These are phyloP conservation scores for Dermochelys coriacea DNA, from an alignment of 2,797 vertebrate genomes.

Conservation along the genomic window DNA sequence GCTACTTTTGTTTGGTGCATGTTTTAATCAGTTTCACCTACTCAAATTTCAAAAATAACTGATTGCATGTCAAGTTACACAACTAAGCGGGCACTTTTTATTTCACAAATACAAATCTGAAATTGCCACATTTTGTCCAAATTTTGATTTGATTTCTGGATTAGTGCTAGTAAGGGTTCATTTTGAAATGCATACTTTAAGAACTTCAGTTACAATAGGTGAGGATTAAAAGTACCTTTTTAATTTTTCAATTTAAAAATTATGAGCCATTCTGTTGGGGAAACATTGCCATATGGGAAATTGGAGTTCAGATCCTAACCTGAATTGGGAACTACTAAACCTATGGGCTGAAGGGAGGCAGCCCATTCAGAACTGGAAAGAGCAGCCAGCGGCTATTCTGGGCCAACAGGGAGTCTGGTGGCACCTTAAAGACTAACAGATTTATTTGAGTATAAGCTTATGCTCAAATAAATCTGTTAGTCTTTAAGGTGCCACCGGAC, in stretches of 20 bases:
- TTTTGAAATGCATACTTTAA: neutral
- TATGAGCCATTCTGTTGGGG: neutral
- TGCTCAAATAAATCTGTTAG: no score
- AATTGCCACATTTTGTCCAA: neutral
- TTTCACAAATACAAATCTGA: neutral
- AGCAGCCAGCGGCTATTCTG: rapidly evolving
- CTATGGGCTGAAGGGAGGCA: rapidly evolving
- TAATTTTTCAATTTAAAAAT: neutral
- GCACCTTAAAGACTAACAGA: no score
- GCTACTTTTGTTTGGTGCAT: neutral
- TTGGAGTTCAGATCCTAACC: neutral
- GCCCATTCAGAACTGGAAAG: neutral
- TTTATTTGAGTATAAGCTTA: no score
- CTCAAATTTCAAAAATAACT: neutral
- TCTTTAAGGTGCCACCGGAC: no score
- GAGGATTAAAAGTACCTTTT: neutral
- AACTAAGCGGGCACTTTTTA: neutral
- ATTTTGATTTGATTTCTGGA: neutral
- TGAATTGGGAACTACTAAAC: neutral
- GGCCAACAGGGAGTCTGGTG: neutral
- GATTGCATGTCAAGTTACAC: neutral
- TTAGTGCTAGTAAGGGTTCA: neutral
- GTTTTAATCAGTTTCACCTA: neutral
- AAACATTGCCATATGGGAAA: neutral
- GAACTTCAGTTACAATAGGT: neutral